These are phyloP conservation scores for Gallinago undulata DNA, from an alignment of 2,113 vertebrate genomes.

Conservation along the genomic window DNA sequence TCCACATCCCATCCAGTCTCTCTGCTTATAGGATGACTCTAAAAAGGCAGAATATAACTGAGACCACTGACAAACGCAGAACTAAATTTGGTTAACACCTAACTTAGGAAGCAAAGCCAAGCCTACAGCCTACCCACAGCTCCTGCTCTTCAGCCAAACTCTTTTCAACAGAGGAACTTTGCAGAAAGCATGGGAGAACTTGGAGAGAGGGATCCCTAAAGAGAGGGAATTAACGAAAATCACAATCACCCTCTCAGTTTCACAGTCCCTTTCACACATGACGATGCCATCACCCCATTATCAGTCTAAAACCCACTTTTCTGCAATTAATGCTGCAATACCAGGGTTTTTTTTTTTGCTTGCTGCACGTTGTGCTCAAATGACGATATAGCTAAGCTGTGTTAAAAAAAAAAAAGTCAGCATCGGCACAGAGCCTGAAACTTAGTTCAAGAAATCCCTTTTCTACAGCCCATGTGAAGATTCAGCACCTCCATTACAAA, in stretches of 20 bases:
- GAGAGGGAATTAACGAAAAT: background rate
- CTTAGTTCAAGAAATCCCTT: background rate
- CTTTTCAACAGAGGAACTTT: background rate
- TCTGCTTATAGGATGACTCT: background rate
- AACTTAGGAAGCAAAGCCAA: background rate
- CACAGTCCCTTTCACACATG: background rate
- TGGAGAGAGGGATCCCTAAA: background rate
- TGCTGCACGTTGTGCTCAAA: background rate
- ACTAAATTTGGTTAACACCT: background rate
- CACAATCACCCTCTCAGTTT: background rate
- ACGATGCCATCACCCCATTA: background rate
- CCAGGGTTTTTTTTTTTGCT: background rate
- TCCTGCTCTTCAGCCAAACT: background rate
- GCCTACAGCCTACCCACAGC: background rate
- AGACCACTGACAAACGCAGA: background rate
- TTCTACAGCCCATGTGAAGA: background rate
- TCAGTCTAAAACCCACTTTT: background rate
- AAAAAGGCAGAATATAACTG: background rate
- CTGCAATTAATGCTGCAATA: background rate
- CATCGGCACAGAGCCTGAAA: background rate
- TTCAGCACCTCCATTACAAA: background rate
- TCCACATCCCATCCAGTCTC: background rate
- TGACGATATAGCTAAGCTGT: background rate
- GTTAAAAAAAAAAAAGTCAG: background rate
- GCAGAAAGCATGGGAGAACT: background rate